phyloP scores from a whole-genome alignment of 1,140 invertebrate species.

The Eumeta japonica region DNA sequence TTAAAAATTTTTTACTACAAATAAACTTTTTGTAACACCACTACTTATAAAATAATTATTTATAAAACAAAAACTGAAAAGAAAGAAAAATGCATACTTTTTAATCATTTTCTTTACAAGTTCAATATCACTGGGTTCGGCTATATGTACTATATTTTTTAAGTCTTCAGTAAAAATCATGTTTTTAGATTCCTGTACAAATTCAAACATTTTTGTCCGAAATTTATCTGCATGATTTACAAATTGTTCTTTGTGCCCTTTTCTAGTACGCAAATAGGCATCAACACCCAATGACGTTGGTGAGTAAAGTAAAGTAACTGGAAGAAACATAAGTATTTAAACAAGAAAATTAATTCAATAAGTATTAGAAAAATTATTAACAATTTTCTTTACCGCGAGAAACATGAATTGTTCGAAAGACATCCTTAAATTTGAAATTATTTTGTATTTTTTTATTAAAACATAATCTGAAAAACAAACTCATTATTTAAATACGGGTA shows the following conservation, averaged over 20 bases:
- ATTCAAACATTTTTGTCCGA: slow-evolving; percentile 66
- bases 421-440: no score
- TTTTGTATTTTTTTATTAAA: no score
- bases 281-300: slow-evolving; percentile 61
- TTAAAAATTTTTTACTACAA: no score
- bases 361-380: no score
- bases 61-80: slow-evolving; percentile 2
- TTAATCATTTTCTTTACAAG: slow-evolving; percentile 68
- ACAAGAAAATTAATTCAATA: no score
- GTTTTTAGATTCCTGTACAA: slow-evolving; percentile 54
- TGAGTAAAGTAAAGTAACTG: slow-evolving; percentile 54
- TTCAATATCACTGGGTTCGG: slow-evolving; percentile 64
- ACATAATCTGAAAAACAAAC: no score
- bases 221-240: slow-evolving; percentile 66
- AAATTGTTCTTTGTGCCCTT: slow-evolving; percentile 54
- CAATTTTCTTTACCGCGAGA: no score
- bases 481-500: no score
- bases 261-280: slow-evolving; percentile 56
- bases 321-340: slow-evolving; percentile 12
- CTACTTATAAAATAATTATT: neutral
- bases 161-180: slow-evolving; percentile 84
- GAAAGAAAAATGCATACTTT: slow-evolving; percentile 46
- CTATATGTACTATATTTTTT: slow-evolving; percentile 76
- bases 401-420: no score
- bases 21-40: no score